Percentiles rank a stretch among this genome's conserved stretches.
Evolutionary conservation across 2,113 vertebrate species (phyloP).

Genomic region (Hemichromis elongatus): DNA sequence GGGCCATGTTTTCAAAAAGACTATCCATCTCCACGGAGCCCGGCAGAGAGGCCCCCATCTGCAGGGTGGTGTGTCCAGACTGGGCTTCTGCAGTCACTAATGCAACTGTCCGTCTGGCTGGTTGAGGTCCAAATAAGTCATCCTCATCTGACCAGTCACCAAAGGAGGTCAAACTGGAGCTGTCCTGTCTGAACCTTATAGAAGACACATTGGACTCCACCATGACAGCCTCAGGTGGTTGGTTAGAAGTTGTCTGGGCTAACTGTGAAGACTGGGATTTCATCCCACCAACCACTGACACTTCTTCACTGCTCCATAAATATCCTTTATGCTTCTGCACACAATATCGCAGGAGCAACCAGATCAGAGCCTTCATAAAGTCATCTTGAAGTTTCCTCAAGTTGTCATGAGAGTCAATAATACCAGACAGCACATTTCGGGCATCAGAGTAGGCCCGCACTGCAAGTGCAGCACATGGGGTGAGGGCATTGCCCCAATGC

Average conservation of each 20-base stretch:
- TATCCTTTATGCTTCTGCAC: slow-evolving; percentile 61
- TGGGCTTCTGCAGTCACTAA: slow-evolving; percentile 71
- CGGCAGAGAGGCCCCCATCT: slow-evolving; percentile 79
- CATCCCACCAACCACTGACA: slow-evolving; percentile 57
- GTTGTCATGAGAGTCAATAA: slow-evolving; percentile 92
- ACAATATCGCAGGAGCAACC: slow-evolving; percentile 85
- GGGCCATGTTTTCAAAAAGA: slow-evolving; percentile 69
- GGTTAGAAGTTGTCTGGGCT: slow-evolving; percentile 53
- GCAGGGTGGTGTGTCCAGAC: slow-evolving; percentile 43
- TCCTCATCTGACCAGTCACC: slow-evolving; percentile 90
- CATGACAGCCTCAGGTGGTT: slow-evolving; percentile 40
- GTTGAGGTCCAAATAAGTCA: slow-evolving; percentile 84
- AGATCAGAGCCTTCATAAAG: slow-evolving; percentile 88
- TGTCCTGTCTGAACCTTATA: slow-evolving; percentile 68
- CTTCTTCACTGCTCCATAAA: slow-evolving; percentile 47
- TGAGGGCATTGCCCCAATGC: slow-evolving; percentile 89
- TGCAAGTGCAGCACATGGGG: slow-evolving; percentile 83
- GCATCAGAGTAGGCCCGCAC: slow-evolving; percentile 90
- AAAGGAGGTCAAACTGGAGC: slow-evolving; percentile 77
- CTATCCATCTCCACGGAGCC: slow-evolving; percentile 85
- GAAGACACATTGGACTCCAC: slow-evolving; percentile 58
- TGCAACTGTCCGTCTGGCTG: slow-evolving; percentile 70
- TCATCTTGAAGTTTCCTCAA: slow-evolving; percentile 89
- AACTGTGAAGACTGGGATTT: slow-evolving; percentile 70
- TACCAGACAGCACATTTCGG: slow-evolving; percentile 87